These are phyloP conservation scores for Acleris cristana DNA, from an alignment of 2,888 invertebrate species.

Conservation along the genomic window DNA sequence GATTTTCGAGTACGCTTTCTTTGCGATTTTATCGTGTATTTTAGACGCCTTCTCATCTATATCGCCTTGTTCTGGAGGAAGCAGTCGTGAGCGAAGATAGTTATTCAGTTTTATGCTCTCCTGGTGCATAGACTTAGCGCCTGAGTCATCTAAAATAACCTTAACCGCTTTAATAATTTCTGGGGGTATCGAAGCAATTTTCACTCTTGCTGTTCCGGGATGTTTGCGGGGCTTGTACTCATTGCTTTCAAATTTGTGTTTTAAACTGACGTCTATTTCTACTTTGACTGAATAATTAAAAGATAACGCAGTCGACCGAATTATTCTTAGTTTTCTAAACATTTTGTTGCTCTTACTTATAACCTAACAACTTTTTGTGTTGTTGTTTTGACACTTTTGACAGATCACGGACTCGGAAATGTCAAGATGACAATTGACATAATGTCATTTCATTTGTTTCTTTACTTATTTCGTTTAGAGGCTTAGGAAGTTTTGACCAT, in stretches of 20 bases:
- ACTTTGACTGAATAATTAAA: constrained; percentile 68
- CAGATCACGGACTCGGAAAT: not conserved
- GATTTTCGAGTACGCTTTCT: constrained; percentile 56
- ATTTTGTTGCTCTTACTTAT: constrained; percentile 50
- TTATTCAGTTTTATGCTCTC: constrained; percentile 82
- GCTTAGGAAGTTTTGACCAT: too few species aligned
- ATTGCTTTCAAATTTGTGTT: constrained; percentile 76
- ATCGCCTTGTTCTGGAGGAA: constrained; percentile 86
- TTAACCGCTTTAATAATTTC: constrained; percentile 84
- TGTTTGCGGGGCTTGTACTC: constrained; percentile 87
- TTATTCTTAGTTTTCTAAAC: constrained; percentile 66
- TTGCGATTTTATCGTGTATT: constrained; percentile 66
- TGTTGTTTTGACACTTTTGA: constrained; percentile 24
- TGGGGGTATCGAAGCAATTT: constrained; percentile 82
- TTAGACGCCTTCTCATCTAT: constrained; percentile 71
- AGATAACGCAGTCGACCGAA: constrained; percentile 50
- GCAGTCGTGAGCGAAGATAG: constrained; percentile 85
- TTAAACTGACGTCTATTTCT: constrained; percentile 77
- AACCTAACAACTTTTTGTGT: constrained; percentile 33
- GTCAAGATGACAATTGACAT: constrained; percentile 16
- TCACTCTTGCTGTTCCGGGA: constrained; percentile 86
- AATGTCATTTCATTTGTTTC: too few species aligned
- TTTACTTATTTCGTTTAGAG: too few species aligned
- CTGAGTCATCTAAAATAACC: constrained; percentile 82
- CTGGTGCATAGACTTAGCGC: constrained; percentile 78